Base-by-base conservation (phyloP, 2,797 vertebrate genomes). In the Anas bahamensis region DNA sequence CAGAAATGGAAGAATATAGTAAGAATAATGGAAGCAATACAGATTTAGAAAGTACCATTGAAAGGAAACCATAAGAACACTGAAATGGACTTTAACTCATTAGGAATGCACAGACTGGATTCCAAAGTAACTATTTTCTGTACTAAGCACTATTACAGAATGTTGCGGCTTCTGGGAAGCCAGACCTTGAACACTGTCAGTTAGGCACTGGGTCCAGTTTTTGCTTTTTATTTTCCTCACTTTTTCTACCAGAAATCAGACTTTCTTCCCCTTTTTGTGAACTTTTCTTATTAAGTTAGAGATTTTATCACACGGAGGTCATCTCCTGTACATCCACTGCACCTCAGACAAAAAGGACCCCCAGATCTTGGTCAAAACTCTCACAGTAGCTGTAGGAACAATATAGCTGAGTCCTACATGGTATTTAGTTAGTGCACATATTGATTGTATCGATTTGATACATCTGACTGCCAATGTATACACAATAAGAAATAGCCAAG, bases 241-340 rank as follows among this genome's bases (percentile, higher is more conserved):
- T 79, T 86, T 93, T 41, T 17, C 35, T 10, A 26, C 39, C 77
- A 61, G 48, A 41, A 64, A 71, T 50, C 24, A 64, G 28, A 63
- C 5, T 95, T 86, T 83, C 83, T 83, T 94, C 60, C 73, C 83
- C 72, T 91, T 84, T 65, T 78, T 70, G 24, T 94, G 80, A 88
- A 70, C 88, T 84, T 93, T 90, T 88, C 71, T 90, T 53, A 68
- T 87, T 83, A 89, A 16, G 10, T 78, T 42, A 13, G n/a, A 74
- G 56, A 8, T 48, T 13, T 81, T 66, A 44, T 84, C 42, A 88
- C 48, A 86, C 82, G 64, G 74, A 76, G 9, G 11, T 94, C 11
- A 48, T 91, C 72, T 23, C 29, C 16, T 94, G 39, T 42, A 29
- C 10, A 66, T 57, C 24, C 52, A 39, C 52, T 52, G 7, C 72